These are phyloP conservation scores for Mimas tiliae DNA, from an alignment of 2,888 invertebrate genomes.

Conservation along the genomic window DNA sequence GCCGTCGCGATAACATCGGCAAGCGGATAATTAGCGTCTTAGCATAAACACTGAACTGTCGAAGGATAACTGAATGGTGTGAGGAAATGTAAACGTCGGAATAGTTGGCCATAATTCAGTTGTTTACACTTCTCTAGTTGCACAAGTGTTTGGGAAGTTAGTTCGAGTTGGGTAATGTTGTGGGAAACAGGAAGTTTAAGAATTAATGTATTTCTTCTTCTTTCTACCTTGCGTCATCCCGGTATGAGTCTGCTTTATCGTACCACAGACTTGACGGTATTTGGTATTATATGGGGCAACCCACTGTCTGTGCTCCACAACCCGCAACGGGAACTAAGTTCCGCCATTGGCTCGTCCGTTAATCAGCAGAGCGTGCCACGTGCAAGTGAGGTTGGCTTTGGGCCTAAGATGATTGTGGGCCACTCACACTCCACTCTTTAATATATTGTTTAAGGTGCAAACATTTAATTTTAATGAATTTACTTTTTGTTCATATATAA, in stretches of 20 bases:
- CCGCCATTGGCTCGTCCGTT: no score
- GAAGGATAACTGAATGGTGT: constrained; percentile 21
- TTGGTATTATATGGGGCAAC: no score
- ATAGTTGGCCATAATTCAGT: constrained; percentile 16
- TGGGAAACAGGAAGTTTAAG: neutral
- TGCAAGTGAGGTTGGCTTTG: no score
- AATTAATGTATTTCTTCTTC: neutral
- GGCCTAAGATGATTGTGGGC: no score
- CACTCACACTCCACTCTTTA: neutral
- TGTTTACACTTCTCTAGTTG: constrained; percentile 20
- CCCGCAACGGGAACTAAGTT: no score
- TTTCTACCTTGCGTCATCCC: neutral
- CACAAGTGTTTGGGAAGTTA: constrained; percentile 8
- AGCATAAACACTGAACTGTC: constrained; percentile 18
- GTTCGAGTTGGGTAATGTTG: neutral
- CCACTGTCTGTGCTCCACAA: no score
- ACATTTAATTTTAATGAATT: neutral
- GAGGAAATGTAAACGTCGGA: constrained; percentile 22
- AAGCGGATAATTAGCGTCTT: constrained; percentile 47
- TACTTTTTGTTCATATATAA: no score
- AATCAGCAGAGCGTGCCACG: no score
- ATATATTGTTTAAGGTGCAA: constrained; percentile 6
- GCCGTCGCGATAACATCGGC: constrained; percentile 43
- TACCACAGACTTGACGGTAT: no score
- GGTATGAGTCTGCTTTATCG: no score